Evolutionary conservation across 2,888 invertebrate genomes (phyloP), one percentile per base, ranked within the genome.

Genomic region (Acrobasis consociella): DNA sequence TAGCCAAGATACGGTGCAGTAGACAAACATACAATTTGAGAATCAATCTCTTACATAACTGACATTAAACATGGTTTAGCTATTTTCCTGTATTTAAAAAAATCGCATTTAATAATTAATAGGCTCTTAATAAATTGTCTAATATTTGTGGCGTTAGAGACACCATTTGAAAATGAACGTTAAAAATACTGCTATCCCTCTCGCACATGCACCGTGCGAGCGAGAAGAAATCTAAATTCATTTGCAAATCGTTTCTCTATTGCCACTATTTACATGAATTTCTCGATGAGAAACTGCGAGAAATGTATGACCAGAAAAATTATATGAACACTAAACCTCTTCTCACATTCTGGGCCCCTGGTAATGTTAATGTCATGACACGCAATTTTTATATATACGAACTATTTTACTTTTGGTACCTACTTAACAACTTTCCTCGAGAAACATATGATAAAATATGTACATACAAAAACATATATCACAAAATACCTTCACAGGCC

Each of bases 31-130:
- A 42, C 9, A 15, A 16, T 38, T 9, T 55, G 55, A 55, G 55
- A 55, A 55, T 55, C 55, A 55, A 39, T 55, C 38, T 55, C 39
- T 55, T 55, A 55, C 53, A 37, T 22, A 53, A 38, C 55, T 39
- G 39, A 55, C 39, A 55, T 38, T 38, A 55, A 9, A 55, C 38
- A 55, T 16, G 39, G 39, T 55, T 55, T 55, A 39, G 16, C 55
- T 55, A 55, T 39, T 39, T 55, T 11, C 15, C 52, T 55, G 38
- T 55, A 39, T 55, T 39, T 13, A 39, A 55, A 55, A 53, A 38
- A 53, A 55, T 39, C 55, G 38, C 39, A 55, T 39, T 55, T 55
- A 39, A 15, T 39, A 55, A 55, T 55, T 39, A 55, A 39, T 55
- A 55, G 55, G 38, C 55, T 39, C 55, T 55, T 55, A 55, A 15